These are phyloP conservation scores for Danionella cerebrum DNA, from an alignment of 2,113 vertebrate genomes.

Conservation along the genomic window DNA sequence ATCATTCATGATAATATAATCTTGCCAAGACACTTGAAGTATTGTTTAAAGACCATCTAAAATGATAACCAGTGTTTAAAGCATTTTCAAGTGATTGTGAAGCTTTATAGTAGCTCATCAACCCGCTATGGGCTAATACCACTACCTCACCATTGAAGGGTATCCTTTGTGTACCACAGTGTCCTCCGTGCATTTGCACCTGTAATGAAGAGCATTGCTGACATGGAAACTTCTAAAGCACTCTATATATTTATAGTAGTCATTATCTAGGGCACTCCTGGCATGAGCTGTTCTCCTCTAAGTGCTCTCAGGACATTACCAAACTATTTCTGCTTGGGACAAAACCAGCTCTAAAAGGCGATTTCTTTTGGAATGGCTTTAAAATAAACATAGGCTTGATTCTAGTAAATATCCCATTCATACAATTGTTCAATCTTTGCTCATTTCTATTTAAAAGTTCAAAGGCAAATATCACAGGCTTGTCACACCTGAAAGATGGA, in stretches of 20 bases:
- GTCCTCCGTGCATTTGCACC: not conserved
- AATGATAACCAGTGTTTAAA: no score
- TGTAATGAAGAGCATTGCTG: slow-evolving; percentile 36
- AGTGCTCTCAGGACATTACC: slow-evolving; percentile 31
- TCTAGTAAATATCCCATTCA: not conserved
- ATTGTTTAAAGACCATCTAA: no score
- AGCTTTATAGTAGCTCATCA: not conserved
- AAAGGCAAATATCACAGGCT: not conserved
- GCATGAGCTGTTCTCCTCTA: slow-evolving; percentile 14
- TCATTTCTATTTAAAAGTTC: not conserved
- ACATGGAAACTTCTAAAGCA: slow-evolving; percentile 56
- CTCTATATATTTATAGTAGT: slow-evolving; percentile 57
- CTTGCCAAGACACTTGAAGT: no score
- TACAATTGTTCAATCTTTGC: not conserved
- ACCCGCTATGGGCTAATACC: no score
- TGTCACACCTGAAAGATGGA: not conserved
- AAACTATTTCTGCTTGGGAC: slow-evolving; percentile 19
- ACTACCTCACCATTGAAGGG: no score
- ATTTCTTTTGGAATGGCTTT: not conserved
- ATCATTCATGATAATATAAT: no score
- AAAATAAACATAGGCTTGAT: not conserved
- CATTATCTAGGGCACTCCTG: slow-evolving; percentile 49
- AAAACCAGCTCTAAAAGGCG: not conserved
- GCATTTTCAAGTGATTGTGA: not conserved
- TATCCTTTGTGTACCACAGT: no score